Evolutionary conservation across 2,113 vertebrate species (phyloP).

Genomic region (Dolichotis patagonum): DNA sequence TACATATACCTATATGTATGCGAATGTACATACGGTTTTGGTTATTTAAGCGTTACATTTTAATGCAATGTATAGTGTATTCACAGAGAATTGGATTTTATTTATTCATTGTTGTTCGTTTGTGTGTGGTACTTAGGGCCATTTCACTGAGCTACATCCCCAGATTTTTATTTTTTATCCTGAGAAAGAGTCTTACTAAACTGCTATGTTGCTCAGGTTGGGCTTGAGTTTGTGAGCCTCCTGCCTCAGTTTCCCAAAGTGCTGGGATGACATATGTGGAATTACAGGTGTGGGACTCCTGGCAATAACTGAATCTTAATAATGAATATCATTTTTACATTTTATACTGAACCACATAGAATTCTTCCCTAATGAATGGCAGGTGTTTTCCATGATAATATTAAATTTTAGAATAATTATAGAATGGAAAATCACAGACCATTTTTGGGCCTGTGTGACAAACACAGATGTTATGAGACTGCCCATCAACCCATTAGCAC

Average conservation of each 20-base stretch:
- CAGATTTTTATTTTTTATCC: background rate
- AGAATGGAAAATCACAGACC: background rate
- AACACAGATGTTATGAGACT: background rate
- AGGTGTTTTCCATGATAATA: background rate
- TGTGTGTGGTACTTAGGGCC: background rate
- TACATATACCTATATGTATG: background rate
- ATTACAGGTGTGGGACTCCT: background rate
- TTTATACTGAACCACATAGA: background rate
- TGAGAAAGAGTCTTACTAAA: background rate
- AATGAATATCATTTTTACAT: background rate
- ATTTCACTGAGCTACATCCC: background rate
- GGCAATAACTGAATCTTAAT: background rate
- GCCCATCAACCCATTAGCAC: too few species aligned
- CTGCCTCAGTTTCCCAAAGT: background rate
- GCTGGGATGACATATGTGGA: background rate
- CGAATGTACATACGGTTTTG: background rate
- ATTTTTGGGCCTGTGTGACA: background rate
- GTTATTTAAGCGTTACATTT: constrained; percentile 48
- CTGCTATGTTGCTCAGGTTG: background rate
- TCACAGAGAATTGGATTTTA: background rate
- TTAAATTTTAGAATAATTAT: constrained; percentile 1
- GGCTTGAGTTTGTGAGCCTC: background rate
- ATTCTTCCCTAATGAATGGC: background rate
- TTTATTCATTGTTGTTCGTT: background rate
- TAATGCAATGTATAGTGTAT: background rate